Base-by-base conservation (phyloP, 2,888 invertebrate genomes). In the Pomacea canaliculata region DNA sequence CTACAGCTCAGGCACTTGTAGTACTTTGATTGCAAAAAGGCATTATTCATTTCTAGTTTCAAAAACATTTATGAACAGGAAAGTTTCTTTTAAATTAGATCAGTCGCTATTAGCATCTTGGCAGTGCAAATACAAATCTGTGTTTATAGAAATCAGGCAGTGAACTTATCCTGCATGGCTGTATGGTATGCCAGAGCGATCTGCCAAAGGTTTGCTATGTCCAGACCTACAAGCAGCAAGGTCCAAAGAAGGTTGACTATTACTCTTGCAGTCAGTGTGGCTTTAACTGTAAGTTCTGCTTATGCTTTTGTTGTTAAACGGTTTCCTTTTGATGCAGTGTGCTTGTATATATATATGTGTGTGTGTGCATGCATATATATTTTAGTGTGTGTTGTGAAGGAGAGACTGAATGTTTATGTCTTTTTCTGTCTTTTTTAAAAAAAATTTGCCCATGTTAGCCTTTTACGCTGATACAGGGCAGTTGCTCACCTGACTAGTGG, bases 191-290 rank as follows among this genome's bases (percentile, higher is more conserved):
- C 72, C 85, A 88, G 71, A 87, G 88, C 83, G 89, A 89, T 78
- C 70, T 86, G 63, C 88, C 88, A 8, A 86, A 87, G 73, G 79
- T 82, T 37, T 89, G 89, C 80, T 88, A 88, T 82, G 82, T 81
- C 9, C 77, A 85, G 49, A 79, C 82, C 7, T 88, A 85, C 73
- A 81, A 85, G 59, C 82, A 82, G 51, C 80, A 79, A 19, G 77
- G 73, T 8, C 70, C 77, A 2, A 82, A 83, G 56, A 80, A 82
- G 8, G 85, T 88, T 13, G 89, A 89, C 78, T 89, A 89, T 78
- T 89, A 87, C 78, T 81, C 84, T n/a, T 89, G 89, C 79, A 79
- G 83, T 69, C 79, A 83, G 27, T 89, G 89, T 78, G 78, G 79
- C 49, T 85, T 88, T 71, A 88, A 88, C 77, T 89, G 89, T 89